A percentile compares a stretch with the other conserved stretches of the same genome.
These are phyloP conservation scores for Cirrhinus mrigala DNA, from an alignment of 2,797 vertebrate genomes.

Conservation along the genomic window DNA sequence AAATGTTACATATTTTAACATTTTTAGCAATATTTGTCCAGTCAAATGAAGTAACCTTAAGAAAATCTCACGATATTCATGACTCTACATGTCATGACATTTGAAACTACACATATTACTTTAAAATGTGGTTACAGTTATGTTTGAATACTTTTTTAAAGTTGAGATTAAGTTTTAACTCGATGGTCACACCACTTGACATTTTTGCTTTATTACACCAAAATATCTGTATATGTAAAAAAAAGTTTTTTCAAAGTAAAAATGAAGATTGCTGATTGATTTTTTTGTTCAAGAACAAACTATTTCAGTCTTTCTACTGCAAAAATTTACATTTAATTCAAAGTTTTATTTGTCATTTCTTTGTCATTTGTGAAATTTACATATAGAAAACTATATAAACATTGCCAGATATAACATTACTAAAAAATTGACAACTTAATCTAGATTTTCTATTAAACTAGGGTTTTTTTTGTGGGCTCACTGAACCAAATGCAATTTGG, in stretches of 20 bases:
- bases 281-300: not conserved
- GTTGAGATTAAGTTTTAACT: not conserved
- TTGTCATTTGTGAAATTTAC: not conserved
- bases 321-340: not conserved
- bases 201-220: not conserved
- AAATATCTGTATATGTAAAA: not conserved
- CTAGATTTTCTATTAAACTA: not conserved
- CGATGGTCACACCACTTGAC: not conserved
- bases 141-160: not conserved
- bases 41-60: not conserved
- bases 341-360: not conserved
- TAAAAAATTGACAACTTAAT: not conserved
- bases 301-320: not conserved
- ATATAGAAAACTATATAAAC: not conserved
- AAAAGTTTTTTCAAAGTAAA: no score
- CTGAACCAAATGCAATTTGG: not conserved
- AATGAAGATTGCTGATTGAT: no score
- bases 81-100: not conserved
- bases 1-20: not conserved
- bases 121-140: not conserved
- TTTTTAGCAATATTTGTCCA: not conserved
- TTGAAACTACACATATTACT: not conserved
- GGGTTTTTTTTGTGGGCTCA: not conserved
- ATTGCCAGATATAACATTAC: not conserved
- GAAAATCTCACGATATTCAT: not conserved